Percentiles rank a stretch among this genome's conserved stretches.
phyloP scores from a whole-genome alignment of 1,140 invertebrate genomes.

The Chelonus insularis region DNA sequence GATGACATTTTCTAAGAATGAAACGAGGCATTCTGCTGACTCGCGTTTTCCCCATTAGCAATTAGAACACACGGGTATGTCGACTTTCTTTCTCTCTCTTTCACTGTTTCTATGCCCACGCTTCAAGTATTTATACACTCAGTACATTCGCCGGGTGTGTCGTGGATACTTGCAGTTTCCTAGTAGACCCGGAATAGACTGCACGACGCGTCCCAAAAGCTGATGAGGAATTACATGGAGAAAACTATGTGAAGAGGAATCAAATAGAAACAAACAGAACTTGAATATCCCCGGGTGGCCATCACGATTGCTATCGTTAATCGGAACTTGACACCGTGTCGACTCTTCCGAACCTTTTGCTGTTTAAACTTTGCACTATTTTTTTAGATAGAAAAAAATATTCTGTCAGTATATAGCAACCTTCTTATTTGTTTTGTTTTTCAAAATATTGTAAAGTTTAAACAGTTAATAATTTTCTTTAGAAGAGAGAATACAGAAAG shows the following conservation, averaged over 20 bases:
- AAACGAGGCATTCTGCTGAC: background rate
- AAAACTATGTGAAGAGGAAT: background rate
- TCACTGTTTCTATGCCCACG: background rate
- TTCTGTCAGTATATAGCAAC: too few species aligned
- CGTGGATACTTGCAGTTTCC: slow-evolving; percentile 33
- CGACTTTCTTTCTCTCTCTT: background rate
- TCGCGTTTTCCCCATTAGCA: slow-evolving; percentile 37
- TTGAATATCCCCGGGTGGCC: background rate
- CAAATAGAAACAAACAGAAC: background rate
- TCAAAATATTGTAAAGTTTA: too few species aligned
- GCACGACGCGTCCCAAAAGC: background rate
- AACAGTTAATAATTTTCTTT: too few species aligned
- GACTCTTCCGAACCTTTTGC: slow-evolving; percentile 1
- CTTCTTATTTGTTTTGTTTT: too few species aligned
- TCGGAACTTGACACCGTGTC: slow-evolving; percentile 9
- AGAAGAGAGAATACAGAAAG: too few species aligned
- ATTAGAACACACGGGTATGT: slow-evolving; percentile 31
- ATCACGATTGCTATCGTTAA: background rate
- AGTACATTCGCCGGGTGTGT: slow-evolving; percentile 19
- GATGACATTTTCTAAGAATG: too few species aligned
- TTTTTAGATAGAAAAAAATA: too few species aligned
- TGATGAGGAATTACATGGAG: background rate
- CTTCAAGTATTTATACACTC: slow-evolving; percentile 26
- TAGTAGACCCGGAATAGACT: slow-evolving; percentile 49
- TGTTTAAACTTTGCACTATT: too few species aligned